Evolutionary conservation across 1,140 invertebrate genomes (phyloP), one percentile per base, ranked within the genome.

Genomic region (Halyomorpha halys): DNA sequence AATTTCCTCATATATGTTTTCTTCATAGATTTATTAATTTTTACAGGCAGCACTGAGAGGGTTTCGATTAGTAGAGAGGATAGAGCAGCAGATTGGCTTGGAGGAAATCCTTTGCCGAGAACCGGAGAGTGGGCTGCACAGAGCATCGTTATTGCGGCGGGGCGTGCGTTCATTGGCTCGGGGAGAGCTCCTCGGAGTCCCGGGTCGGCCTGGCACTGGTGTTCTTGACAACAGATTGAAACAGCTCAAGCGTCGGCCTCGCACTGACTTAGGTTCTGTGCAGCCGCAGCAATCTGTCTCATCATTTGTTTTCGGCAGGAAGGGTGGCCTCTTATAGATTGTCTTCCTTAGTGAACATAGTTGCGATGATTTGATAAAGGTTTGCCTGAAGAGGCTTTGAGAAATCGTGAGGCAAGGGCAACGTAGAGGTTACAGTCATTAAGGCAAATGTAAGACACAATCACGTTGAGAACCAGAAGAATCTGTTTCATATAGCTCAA

Each of bases 251-350:
- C 72, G 70, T 45, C 64, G 45, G 25, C 62, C 69, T 25, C 69
- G 83, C 69, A 68, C 69, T 5, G 74, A 78, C 69, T 69, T 76
- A 56, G 73, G 72, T 44, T 70, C 68, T 4, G 71, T 72, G 18
- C 63, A 64, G 72, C 59, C 69, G 70, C 34, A 14, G 79, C 88
- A 87, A 61, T 88, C 86, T 25, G 81, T 91, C 61, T 89, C 87
- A 76, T 85, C 85, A 21, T 77, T 91, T 68, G 77, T 90, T 14
- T 91, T 91, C 73, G 89, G 88, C 30, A 78, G 89, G 62, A 91
- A 90, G 72, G 89, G 88, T 53, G 88, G 89, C 16, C 79, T 89
- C 67, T 79, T 90, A 67, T 90, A 67, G 59, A 39, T 39, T 39
- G 34, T 39, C 34, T 39, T 39, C 34, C 34, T 39, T 39, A 13